phyloP scores from a whole-genome alignment of 2,888 invertebrate genomes.

The Portevinia maculata region DNA sequence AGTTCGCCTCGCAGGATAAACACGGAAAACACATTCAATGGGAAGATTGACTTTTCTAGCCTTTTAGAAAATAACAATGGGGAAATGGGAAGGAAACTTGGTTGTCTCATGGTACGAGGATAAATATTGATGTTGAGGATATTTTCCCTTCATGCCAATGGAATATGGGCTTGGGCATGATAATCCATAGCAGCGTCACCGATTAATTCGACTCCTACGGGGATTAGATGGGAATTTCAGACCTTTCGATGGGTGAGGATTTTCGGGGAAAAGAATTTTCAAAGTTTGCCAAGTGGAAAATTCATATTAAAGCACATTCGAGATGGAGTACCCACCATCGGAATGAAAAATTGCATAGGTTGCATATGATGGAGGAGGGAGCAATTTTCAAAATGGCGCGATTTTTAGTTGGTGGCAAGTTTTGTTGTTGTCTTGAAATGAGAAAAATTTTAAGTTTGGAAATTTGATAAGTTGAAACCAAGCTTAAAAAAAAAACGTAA shows the following conservation, averaged over 20 bases:
- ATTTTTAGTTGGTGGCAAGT: no score
- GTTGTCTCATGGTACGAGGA: slow-evolving; percentile 35
- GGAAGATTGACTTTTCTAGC: slow-evolving; percentile 68
- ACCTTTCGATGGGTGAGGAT: not conserved
- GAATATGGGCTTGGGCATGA: slow-evolving; percentile 1
- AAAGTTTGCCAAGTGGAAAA: not conserved
- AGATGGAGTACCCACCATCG: not conserved
- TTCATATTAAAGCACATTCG: not conserved
- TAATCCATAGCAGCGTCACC: slow-evolving; percentile 43
- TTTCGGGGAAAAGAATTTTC: not conserved
- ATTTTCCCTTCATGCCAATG: not conserved
- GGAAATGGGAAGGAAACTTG: slow-evolving; percentile 43
- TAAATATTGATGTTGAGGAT: slow-evolving; percentile 62
- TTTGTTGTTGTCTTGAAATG: no score
- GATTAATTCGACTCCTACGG: slow-evolving; percentile 47
- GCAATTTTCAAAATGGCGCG: no score
- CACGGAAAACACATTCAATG: slow-evolving; percentile 69
- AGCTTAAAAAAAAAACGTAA: no score
- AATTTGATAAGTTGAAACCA: no score
- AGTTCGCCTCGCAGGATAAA: slow-evolving; percentile 37
- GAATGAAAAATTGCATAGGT: not conserved
- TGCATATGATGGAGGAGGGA: no score
- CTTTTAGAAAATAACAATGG: slow-evolving; percentile 37
- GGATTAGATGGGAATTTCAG: slow-evolving; percentile 22
- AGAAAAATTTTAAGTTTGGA: no score